Evolutionary conservation across 1,140 invertebrate genomes (phyloP).

Genomic region (Drosophila erecta): DNA sequence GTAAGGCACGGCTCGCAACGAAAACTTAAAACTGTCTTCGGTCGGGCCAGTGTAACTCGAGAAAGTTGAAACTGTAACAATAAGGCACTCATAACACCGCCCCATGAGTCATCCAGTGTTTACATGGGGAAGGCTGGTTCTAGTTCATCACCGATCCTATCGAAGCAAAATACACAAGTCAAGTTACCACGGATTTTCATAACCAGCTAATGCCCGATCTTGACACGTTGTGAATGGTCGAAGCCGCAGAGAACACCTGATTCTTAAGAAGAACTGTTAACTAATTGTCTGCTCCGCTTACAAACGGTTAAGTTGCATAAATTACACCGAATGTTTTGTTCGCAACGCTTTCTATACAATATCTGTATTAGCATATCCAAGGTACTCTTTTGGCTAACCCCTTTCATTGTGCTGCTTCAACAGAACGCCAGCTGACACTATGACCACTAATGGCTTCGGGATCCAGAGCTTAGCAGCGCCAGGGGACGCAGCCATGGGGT

Average conservation of each 20-base stretch:
- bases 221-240: conserved; percentile 32
- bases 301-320: conserved; percentile 27
- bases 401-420: conserved; percentile 3
- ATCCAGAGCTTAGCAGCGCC: background rate
- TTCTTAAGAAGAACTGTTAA: conserved; percentile 36
- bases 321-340: conserved; percentile 28
- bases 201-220: conserved; percentile 32
- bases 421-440: conserved; percentile 27
- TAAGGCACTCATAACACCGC: background rate
- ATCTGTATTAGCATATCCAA: conserved; percentile 12
- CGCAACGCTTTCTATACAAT: conserved; percentile 21
- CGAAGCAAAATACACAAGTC: conserved; percentile 3
- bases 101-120: conserved; percentile 32
- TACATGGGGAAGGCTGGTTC: conserved; percentile 26
- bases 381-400: conserved; percentile 17
- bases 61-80: conserved; percentile 49
- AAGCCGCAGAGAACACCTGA: conserved; percentile 1
- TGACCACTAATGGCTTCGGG: conserved; percentile 15
- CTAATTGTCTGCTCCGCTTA: conserved; percentile 6
- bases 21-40: background rate
- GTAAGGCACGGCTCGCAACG: conserved; percentile 20
- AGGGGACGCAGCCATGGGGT: conserved; percentile 57
- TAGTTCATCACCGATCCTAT: conserved; percentile 23
- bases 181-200: conserved; percentile 19
- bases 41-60: conserved; percentile 34